A percentile compares a stretch with the other conserved stretches of the same genome.
phyloP scores from a whole-genome alignment of 2,113 vertebrate genomes.

The Corvus hawaiiensis region DNA sequence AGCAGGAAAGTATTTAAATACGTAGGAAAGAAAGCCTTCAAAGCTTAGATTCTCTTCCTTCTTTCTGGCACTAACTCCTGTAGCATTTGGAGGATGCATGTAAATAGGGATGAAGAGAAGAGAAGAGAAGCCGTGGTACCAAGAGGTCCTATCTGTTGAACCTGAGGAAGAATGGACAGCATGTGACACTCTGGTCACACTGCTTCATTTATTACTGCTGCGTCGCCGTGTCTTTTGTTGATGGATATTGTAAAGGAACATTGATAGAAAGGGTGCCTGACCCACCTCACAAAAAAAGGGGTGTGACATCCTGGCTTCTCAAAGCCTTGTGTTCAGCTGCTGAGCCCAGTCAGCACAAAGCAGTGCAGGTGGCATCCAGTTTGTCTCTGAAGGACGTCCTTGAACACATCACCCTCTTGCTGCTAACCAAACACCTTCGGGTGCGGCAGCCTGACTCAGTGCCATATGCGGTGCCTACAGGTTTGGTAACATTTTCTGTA shows the following conservation, averaged over 20 bases:
- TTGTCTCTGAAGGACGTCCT: neutral
- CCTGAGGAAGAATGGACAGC: neutral
- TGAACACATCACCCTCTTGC: neutral
- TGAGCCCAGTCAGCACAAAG: neutral
- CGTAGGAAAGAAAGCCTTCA: neutral
- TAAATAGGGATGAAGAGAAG: neutral
- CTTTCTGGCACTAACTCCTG: neutral
- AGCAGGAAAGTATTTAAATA: neutral
- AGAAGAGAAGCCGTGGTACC: neutral
- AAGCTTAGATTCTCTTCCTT: neutral
- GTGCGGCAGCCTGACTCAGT: neutral
- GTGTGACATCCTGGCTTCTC: neutral
- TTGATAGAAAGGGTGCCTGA: neutral
- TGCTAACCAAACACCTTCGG: neutral
- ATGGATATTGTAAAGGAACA: neutral
- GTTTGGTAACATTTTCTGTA: constrained; percentile 54
- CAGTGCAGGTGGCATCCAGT: neutral
- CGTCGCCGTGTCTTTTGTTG: fast-evolving
- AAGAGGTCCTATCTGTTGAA: neutral
- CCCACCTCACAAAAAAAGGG: neutral
- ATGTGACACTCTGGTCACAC: no score
- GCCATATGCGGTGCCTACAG: neutral
- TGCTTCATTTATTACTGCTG: neutral
- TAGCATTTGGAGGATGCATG: fast-evolving
- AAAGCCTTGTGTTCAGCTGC: neutral